Conservation (phyloP, 2,113 vertebrate species). For the Edolisoma coerulescens region DNA sequence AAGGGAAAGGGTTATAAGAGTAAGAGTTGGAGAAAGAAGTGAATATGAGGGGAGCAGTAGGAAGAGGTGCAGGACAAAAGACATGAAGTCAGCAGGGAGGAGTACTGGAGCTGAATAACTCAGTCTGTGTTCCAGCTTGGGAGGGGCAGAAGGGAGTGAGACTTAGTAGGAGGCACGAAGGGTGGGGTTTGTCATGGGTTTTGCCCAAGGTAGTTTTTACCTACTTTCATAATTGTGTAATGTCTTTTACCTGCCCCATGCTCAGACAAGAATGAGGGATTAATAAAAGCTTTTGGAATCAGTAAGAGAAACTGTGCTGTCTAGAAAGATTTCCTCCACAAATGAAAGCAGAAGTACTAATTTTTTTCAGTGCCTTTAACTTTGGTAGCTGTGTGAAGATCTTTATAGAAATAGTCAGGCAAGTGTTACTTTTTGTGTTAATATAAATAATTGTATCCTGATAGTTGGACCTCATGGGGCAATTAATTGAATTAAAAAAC, state of each 20-base stretch:
- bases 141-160: not conserved
- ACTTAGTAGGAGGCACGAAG: not conserved
- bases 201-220: not conserved
- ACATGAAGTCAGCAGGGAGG: not conserved
- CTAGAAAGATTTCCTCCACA: not conserved
- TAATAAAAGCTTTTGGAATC: not conserved
- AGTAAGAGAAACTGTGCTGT: not conserved
- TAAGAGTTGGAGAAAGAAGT: not conserved
- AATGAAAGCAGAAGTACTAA: not conserved
- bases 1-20: not conserved
- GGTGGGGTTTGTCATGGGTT: not conserved
- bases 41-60: not conserved
- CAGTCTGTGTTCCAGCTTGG: not conserved
- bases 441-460: not conserved
- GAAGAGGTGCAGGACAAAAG: not conserved
- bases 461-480: not conserved
- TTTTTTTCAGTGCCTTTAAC: not conserved
- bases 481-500: not conserved
- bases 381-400: not conserved
- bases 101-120: not conserved
- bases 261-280: not conserved
- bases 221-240: not conserved
- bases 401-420: not conserved
- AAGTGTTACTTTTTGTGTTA: not conserved
- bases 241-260: not conserved